Evolutionary conservation across 1,140 invertebrate species (phyloP).

Genomic region (Heliconius congener): DNA sequence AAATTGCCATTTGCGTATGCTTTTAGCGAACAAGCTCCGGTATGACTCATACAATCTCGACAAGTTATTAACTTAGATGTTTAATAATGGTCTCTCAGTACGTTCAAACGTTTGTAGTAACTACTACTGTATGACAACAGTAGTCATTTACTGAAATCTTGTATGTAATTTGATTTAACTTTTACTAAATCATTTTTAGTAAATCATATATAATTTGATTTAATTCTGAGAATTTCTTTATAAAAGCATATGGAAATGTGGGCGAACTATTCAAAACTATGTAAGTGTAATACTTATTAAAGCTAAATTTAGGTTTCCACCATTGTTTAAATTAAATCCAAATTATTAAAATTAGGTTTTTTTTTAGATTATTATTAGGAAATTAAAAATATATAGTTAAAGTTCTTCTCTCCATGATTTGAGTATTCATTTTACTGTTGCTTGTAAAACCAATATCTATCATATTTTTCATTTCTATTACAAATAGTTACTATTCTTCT

Average conservation of each 20-base stretch:
- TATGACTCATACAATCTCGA: constrained; percentile 33
- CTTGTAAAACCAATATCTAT: too few species aligned
- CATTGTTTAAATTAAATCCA: not conserved
- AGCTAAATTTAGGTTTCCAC: not conserved
- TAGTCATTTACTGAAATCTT: too few species aligned
- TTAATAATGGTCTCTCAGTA: too few species aligned
- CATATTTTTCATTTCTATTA: too few species aligned
- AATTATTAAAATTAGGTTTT: not conserved
- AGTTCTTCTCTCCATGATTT: not conserved
- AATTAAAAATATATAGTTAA: not conserved
- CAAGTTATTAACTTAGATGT: not conserved
- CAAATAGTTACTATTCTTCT: too few species aligned
- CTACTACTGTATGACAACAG: too few species aligned
- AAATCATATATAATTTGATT: not conserved
- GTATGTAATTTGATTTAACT: too few species aligned
- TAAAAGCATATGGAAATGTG: not conserved
- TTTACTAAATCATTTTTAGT: too few species aligned
- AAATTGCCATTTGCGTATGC: not conserved
- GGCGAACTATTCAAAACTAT: not conserved
- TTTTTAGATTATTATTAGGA: not conserved
- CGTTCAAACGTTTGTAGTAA: too few species aligned
- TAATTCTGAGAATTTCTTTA: not conserved
- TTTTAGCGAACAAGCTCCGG: constrained; percentile 5
- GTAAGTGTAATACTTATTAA: not conserved
- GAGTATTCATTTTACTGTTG: too few species aligned